A percentile compares a stretch with the other conserved stretches of the same genome.
Conservation (phyloP, 2,113 vertebrate species). For the Saiga tatarica region DNA sequence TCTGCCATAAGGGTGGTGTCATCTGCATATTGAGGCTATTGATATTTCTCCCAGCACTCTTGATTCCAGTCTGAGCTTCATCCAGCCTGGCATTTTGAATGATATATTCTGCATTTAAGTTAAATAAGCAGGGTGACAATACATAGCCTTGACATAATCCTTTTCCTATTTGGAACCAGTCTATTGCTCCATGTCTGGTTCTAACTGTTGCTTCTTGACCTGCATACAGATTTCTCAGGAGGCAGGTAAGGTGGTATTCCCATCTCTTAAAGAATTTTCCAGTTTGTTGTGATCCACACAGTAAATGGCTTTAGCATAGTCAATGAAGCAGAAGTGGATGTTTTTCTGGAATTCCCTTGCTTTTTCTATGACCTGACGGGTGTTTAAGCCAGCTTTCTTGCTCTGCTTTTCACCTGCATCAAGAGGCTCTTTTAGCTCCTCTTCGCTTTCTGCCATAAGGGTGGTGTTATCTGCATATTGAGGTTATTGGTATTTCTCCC, state of each 20-base stretch:
- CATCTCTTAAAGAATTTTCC: not conserved
- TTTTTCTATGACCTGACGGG: not conserved
- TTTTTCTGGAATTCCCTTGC: not conserved
- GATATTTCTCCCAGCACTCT: not conserved
- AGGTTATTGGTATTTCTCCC: too few species aligned
- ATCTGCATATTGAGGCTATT: not conserved
- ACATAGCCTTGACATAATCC: not conserved
- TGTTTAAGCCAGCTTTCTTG: not conserved
- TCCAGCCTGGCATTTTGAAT: not conserved
- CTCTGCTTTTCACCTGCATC: too few species aligned
- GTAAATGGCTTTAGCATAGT: not conserved
- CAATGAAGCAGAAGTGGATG: not conserved
- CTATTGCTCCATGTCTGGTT: not conserved
- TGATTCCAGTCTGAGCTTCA: not conserved
- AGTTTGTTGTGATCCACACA: not conserved
- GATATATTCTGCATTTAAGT: not conserved
- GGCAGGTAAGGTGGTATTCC: not conserved
- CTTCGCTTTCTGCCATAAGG: too few species aligned
- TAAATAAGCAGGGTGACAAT: not conserved
- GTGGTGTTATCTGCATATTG: too few species aligned
- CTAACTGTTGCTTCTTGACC: not conserved
- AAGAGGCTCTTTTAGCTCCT: too few species aligned
- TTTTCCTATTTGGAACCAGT: not conserved
- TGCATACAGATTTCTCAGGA: not conserved
- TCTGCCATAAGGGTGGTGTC: not conserved